phyloP scores from a whole-genome alignment of 2,113 vertebrate species.

The Oncorhynchus nerka region DNA sequence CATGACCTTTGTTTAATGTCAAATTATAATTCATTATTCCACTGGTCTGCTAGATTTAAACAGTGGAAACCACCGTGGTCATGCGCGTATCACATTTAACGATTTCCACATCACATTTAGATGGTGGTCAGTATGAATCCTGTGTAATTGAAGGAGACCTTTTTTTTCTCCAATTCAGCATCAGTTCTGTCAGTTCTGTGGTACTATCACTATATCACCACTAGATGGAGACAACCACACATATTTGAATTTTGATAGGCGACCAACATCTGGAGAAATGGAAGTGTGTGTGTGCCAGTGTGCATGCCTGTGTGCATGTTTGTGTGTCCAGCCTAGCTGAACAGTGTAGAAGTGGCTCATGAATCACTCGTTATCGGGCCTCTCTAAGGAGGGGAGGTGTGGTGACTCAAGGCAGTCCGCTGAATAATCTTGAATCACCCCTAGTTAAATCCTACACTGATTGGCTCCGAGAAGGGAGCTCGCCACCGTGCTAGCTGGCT shows the following conservation, averaged over 20 bases:
- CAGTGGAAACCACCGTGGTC: not conserved
- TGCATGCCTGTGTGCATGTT: not conserved
- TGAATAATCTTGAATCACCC: conserved; percentile 48
- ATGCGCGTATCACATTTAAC: not conserved
- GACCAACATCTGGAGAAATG: not conserved
- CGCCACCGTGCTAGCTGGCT: conserved; percentile 16
- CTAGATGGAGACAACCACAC: conserved; percentile 61
- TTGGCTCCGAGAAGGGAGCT: conserved; percentile 8
- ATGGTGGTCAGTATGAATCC: not conserved
- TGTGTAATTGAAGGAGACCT: no score
- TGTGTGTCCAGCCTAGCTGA: not conserved
- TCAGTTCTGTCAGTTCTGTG: not conserved
- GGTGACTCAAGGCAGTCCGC: conserved; percentile 5
- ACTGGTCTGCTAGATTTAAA: not conserved
- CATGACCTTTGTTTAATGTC: not conserved
- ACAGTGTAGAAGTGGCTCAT: no score
- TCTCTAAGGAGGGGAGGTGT: no score
- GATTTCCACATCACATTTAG: not conserved
- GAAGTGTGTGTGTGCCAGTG: not conserved
- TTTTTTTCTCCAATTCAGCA: no score
- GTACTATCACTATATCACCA: conserved; percentile 30
- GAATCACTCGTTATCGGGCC: no score
- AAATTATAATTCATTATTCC: not conserved
- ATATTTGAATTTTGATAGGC: conserved; percentile 12
- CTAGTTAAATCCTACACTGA: conserved; percentile 31